Evolutionary conservation across 92 coral and sea anemone species (phyloP).

Genomic region (Chrysogorgia sp.): DNA sequence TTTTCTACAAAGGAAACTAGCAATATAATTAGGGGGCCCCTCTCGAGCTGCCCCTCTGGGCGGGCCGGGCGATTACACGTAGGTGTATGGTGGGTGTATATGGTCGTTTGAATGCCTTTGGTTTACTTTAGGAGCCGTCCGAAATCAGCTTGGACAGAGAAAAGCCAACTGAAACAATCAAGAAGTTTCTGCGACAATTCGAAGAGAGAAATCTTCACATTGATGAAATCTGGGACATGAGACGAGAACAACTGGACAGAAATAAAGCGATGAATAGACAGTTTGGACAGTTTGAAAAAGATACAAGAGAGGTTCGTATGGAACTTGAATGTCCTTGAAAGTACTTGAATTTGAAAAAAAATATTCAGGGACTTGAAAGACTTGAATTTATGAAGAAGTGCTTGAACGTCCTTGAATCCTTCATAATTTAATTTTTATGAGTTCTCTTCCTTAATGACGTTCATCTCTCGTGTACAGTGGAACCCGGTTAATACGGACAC

Average conservation of each 20-base stretch:
- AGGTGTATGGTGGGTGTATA: no score
- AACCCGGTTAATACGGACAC: no score
- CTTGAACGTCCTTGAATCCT: no score
- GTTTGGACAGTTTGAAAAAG: conserved; percentile 91
- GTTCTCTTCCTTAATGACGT: no score
- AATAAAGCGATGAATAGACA: conserved; percentile 84
- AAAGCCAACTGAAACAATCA: conserved; percentile 76
- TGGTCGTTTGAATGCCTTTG: conserved; percentile 1
- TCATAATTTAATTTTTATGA: no score
- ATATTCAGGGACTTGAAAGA: not conserved
- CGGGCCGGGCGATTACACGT: no score
- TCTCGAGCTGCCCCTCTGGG: no score
- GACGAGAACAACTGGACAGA: conserved; percentile 82
- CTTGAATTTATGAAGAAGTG: no score
- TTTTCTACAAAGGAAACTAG: no score
- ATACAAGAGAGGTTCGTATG: conserved; percentile 82
- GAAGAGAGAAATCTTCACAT: conserved; percentile 81
- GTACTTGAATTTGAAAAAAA: no score
- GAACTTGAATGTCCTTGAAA: not conserved
- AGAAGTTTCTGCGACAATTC: conserved; percentile 74
- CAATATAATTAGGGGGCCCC: no score
- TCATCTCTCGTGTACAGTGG: no score
- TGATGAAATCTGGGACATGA: conserved; percentile 87
- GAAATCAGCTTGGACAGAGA: conserved; percentile 81
- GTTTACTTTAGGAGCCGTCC: conserved; percentile 69